Percentiles rank a stretch among this genome's conserved stretches.
Evolutionary conservation across 2,797 vertebrate species (phyloP).

Genomic region (Taeniopygia guttata): DNA sequence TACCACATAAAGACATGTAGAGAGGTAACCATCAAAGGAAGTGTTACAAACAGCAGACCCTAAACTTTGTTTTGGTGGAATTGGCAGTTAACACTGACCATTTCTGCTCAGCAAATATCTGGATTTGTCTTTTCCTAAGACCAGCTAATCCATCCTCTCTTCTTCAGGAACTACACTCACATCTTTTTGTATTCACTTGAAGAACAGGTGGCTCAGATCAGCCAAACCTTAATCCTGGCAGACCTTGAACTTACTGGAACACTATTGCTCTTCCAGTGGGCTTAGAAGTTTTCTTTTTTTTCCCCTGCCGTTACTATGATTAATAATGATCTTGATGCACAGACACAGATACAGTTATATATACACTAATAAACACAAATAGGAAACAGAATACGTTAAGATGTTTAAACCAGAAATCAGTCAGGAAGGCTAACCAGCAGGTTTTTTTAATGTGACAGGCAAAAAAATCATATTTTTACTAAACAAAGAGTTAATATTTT

Average conservation of each 20-base stretch:
- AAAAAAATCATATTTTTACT: slow-evolving; percentile 22
- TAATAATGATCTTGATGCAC: slow-evolving; percentile 7
- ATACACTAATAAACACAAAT: slow-evolving; percentile 17
- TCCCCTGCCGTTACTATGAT: neutral
- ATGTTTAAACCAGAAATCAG: neutral
- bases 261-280: neutral
- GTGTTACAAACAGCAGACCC: neutral
- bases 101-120: slow-evolving; percentile 12
- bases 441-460: neutral
- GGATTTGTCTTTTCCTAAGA: slow-evolving; percentile 27
- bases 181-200: slow-evolving; percentile 36
- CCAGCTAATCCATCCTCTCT: slow-evolving; percentile 26
- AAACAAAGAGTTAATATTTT: slow-evolving; percentile 19
- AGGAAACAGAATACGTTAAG: slow-evolving; percentile 9
- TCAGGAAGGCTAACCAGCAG: neutral
- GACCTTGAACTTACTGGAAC: slow-evolving; percentile 53
- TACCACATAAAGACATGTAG: neutral
- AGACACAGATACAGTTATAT: neutral
- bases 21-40: neutral
- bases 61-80: slow-evolving; percentile 7
- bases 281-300: slow-evolving; percentile 14
- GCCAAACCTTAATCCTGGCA: slow-evolving; percentile 51
- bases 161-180: slow-evolving; percentile 2
- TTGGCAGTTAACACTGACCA: slow-evolving; percentile 24
- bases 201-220: slow-evolving; percentile 64